phyloP scores from a whole-genome alignment of 2,113 vertebrate genomes.

The Dromiciops gliroides region DNA sequence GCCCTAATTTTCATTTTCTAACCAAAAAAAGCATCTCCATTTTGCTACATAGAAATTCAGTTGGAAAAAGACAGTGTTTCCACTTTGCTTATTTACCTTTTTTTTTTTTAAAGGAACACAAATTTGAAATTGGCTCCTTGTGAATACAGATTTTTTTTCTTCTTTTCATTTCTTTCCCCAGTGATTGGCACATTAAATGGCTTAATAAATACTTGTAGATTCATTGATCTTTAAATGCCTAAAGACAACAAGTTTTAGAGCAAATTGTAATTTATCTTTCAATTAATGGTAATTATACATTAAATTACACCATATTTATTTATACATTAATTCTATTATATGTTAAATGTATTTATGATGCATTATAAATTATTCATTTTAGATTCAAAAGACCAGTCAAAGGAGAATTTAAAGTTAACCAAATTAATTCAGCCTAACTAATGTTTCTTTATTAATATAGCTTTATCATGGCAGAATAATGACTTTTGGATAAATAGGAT shows the following conservation, averaged over 20 bases:
- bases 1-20: too few species aligned
- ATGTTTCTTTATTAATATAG: not conserved
- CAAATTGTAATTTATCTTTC: not conserved
- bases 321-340: too few species aligned
- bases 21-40: not conserved
- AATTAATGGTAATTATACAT: slow-evolving; percentile 9
- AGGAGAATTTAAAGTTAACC: slow-evolving; percentile 4
- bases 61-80: not conserved
- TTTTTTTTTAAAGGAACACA: too few species aligned
- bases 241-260: slow-evolving; percentile 17
- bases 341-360: not conserved
- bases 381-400: slow-evolving; percentile 28
- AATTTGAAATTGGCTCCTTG: not conserved
- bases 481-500: slow-evolving; percentile 18
- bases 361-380: slow-evolving; percentile 33
- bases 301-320: not conserved
- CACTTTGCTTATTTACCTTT: not conserved
- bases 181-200: not conserved
- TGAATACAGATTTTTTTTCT: not conserved
- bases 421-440: slow-evolving; percentile 3
- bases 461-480: not conserved
- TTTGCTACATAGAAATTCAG: not conserved
- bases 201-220: not conserved
- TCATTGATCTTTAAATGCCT: slow-evolving; percentile 22
- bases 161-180: not conserved